Percentiles rank a stretch among this genome's conserved stretches.
Evolutionary conservation across 2,888 invertebrate species (phyloP).

Genomic region (Caenorhabditis angaria): DNA sequence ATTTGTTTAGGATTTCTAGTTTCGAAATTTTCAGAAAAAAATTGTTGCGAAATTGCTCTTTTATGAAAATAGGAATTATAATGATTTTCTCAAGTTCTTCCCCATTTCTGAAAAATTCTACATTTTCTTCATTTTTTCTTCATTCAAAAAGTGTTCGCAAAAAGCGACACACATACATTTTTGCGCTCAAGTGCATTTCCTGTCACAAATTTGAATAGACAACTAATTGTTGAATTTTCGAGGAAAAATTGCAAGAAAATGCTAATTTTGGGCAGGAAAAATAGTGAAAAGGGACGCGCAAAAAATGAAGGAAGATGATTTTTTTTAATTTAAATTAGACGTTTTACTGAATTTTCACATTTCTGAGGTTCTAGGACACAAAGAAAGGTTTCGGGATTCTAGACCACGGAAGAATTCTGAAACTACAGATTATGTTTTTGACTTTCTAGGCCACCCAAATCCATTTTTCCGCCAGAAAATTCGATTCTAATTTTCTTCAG

Average conservation of each 20-base stretch:
- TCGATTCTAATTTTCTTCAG: too few species aligned
- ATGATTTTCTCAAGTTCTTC: conserved; percentile 4
- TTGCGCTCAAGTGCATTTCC: not conserved
- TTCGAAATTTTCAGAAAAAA: too few species aligned
- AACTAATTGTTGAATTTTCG: not conserved
- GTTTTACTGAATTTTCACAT: too few species aligned
- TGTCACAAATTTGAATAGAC: not conserved
- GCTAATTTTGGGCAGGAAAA: not conserved
- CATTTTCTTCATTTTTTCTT: conserved; percentile 10
- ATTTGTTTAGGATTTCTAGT: too few species aligned
- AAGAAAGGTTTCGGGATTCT: too few species aligned
- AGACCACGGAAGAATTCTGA: too few species aligned
- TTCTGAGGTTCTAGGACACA: too few species aligned
- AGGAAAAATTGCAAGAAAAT: not conserved
- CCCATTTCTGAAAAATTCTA: conserved; percentile 5
- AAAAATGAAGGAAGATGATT: not conserved
- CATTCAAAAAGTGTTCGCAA: not conserved
- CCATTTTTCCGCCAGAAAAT: too few species aligned
- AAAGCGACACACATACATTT: not conserved
- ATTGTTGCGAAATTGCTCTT: too few species aligned
- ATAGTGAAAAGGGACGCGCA: not conserved
- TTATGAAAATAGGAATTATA: conserved; percentile 13
- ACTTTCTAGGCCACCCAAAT: too few species aligned
- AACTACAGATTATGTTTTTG: too few species aligned
- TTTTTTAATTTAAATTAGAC: too few species aligned